A percentile compares a stretch with the other conserved stretches of the same genome.
These are phyloP conservation scores for Podarcis siculus DNA, from an alignment of 2,797 vertebrate genomes.

Conservation along the genomic window DNA sequence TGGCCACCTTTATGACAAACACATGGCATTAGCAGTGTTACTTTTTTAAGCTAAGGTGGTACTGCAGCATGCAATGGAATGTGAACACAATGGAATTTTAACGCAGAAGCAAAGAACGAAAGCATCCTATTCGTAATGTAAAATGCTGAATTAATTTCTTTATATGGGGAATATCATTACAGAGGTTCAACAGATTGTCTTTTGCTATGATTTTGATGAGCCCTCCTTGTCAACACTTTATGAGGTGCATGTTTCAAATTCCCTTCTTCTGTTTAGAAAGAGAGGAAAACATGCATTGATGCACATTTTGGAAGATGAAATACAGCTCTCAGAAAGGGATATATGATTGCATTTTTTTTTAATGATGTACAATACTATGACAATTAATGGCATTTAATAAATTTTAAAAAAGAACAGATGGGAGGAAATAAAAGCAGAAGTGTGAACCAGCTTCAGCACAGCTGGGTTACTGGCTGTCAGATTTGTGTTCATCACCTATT, in stretches of 20 bases:
- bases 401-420: too few relatives aligned
- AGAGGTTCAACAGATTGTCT: constrained; percentile 87
- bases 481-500: too few relatives aligned
- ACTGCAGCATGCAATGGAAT: not conserved
- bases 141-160: constrained; percentile 25
- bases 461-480: too few relatives aligned
- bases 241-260: constrained; percentile 81
- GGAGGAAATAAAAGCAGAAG: too few relatives aligned
- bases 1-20: not conserved
- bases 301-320: not conserved
- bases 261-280: not conserved
- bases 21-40: not conserved
- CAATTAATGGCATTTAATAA: too few relatives aligned
- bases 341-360: too few relatives aligned
- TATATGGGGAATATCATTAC: constrained; percentile 87
- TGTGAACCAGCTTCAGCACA: too few relatives aligned
- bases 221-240: constrained; percentile 97
- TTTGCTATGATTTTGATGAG: constrained; percentile 97
- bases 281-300: not conserved
- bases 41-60: not conserved
- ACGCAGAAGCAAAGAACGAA: not conserved
- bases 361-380: too few relatives aligned
- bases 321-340: too few relatives aligned
- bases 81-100: not conserved
- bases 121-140: not conserved